Evolutionary conservation across 2,113 vertebrate genomes (phyloP).

Genomic region (Ammodytes marinus): DNA sequence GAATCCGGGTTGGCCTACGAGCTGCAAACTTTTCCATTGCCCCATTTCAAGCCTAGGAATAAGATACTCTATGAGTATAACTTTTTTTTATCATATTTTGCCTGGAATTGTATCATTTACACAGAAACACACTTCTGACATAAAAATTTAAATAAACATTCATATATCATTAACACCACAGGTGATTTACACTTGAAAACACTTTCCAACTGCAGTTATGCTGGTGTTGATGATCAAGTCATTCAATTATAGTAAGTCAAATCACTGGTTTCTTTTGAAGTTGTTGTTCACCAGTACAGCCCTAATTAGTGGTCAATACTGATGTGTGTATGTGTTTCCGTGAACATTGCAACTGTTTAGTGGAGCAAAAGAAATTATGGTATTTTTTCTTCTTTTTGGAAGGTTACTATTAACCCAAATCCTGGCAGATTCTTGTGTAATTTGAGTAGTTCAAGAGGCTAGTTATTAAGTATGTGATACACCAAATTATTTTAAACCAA

Average conservation of each 20-base stretch:
- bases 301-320: not conserved
- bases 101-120: not conserved
- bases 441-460: slow-evolving; percentile 38
- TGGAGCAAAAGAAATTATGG: slow-evolving; percentile 43
- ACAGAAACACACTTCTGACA: slow-evolving; percentile 16
- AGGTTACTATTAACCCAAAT: slow-evolving; percentile 12
- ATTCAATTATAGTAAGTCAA: slow-evolving; percentile 23
- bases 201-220: slow-evolving; percentile 7
- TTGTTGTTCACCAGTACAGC: not conserved
- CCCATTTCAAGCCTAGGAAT: not conserved
- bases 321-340: not conserved
- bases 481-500: slow-evolving; percentile 5
- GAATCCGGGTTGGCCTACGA: not conserved
- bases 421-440: slow-evolving; percentile 46
- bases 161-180: slow-evolving; percentile 31
- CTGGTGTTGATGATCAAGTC: slow-evolving; percentile 12
- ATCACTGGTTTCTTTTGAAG: not conserved
- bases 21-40: not conserved
- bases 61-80: not conserved
- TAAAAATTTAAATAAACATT: not conserved
- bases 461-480: slow-evolving; percentile 31
- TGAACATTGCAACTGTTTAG: slow-evolving; percentile 3
- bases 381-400: slow-evolving; percentile 27
- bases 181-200: slow-evolving; percentile 42
- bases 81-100: not conserved